Evolutionary conservation across 2,888 invertebrate genomes (phyloP), one percentile per base, ranked within the genome.

Genomic region (Eremobia ochroleuca): DNA sequence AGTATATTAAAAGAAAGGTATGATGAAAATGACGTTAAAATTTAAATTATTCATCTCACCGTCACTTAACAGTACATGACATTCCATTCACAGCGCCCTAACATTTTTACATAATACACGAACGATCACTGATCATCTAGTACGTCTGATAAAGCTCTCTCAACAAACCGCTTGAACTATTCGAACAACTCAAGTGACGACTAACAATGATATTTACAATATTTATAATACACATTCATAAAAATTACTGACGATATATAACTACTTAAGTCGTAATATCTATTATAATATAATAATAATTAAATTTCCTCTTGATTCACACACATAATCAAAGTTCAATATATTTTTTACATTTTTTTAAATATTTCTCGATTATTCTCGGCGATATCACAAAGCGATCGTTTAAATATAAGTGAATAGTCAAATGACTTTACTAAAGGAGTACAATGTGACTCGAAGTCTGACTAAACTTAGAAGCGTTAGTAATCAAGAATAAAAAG

Each of bases 351-450:
- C 70, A 85, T 78, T 86, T 78, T 81, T 79, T 76, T 62, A 37
- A 73, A 72, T 79, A 73, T 81, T 81, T 85, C 76, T 83, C 79
- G 74, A 89, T 91, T 90, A 90, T 92, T 90, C 87, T 92, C 89
- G 89, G 94, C 93, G 89, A 94, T 95, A 94, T 95, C 94, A 95
- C 95, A 95, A 95, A 95, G 94, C 94, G 86, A 92, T 91, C 87
- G 87, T 92, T 92, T 92, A 93, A 94, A 94, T 94, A 92, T 91
- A 92, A 91, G 91, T 91, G 90, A 92, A 89, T 91, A 92, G 92
- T 93, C 92, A 91, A 92, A 91, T 87, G 92, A 93, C 92, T 92
- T 85, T 90, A 92, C 92, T 89, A 87, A 85, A 87, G 87, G 92
- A 92, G 91, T 89, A 87, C 70, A 76, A 64, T 58, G 77, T 75